These are phyloP conservation scores for Sebastes taczanowskii DNA, from an alignment of 2,797 vertebrate species.

Conservation along the genomic window DNA sequence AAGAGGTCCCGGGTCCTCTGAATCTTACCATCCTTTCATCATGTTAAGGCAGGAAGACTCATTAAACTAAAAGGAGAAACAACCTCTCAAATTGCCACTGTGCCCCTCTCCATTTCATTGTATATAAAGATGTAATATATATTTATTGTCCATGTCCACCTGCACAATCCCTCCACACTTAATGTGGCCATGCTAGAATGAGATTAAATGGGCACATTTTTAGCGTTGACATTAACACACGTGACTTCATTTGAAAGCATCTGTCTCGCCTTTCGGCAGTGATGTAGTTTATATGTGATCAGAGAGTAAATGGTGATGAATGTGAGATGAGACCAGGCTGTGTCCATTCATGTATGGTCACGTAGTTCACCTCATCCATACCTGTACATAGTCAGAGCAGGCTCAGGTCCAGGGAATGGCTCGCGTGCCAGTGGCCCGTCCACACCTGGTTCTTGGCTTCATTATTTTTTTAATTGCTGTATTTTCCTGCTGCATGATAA, in stretches of 20 bases:
- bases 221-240: constrained; percentile 27
- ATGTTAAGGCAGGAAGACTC: constrained; percentile 23
- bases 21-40: constrained; percentile 60
- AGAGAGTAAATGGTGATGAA: constrained; percentile 43
- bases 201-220: constrained; percentile 50
- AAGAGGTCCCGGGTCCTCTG: constrained; percentile 91
- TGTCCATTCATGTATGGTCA: constrained; percentile 32
- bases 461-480: constrained; percentile 68
- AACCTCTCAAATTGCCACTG: constrained; percentile 55
- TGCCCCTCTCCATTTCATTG: constrained; percentile 62
- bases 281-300: constrained; percentile 47
- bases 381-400: constrained; percentile 70
- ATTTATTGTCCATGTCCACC: constrained; percentile 69
- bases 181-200: constrained; percentile 52
- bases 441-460: constrained; percentile 57
- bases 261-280: constrained; percentile 35
- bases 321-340: constrained; percentile 51
- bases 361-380: constrained; percentile 40
- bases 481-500: constrained; percentile 53
- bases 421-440: constrained; percentile 35
- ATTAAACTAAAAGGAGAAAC: constrained; percentile 17
- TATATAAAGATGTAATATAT: constrained; percentile 78
- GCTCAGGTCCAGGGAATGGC: constrained; percentile 59
- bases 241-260: constrained; percentile 32
- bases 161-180: constrained; percentile 36